Conservation (phyloP, 2,113 vertebrate species). For the Psittacula cyanocephala region DNA sequence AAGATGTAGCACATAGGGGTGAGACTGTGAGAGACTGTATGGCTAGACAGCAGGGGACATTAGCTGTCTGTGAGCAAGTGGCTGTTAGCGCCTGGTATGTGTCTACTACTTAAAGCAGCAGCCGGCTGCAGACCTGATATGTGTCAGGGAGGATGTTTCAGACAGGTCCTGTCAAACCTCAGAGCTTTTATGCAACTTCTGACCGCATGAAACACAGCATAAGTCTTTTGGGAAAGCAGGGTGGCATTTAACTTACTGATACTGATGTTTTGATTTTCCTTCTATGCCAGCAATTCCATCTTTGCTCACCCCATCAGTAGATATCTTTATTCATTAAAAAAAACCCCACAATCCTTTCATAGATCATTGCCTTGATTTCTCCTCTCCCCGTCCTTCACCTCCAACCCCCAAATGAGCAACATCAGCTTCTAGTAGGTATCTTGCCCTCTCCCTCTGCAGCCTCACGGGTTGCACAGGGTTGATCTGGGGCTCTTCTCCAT, state of each 20-base stretch:
- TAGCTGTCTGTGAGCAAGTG: neutral
- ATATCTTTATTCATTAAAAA: neutral
- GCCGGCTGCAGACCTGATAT: neutral
- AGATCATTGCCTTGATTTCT: neutral
- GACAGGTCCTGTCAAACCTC: neutral
- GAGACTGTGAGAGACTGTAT: neutral
- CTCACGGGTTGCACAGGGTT: neutral
- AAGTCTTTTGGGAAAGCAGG: neutral
- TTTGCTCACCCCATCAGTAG: neutral
- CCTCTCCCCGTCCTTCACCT: neutral
- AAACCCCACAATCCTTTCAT: neutral
- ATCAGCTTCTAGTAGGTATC: neutral
- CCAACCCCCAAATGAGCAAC: neutral
- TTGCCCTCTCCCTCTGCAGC: neutral
- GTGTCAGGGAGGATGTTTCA: neutral
- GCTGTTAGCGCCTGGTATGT: neutral
- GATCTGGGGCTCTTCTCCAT: neutral
- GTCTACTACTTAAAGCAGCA: neutral
- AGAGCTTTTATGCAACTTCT: neutral
- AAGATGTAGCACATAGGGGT: neutral
- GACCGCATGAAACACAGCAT: neutral
- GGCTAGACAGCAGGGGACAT: neutral
- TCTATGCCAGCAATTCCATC: neutral
- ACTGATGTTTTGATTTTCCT: neutral
- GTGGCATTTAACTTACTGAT: neutral